A percentile compares a stretch with the other conserved stretches of the same genome.
Evolutionary conservation across 2,797 vertebrate genomes (phyloP).

Genomic region (Heliangelus exortis): DNA sequence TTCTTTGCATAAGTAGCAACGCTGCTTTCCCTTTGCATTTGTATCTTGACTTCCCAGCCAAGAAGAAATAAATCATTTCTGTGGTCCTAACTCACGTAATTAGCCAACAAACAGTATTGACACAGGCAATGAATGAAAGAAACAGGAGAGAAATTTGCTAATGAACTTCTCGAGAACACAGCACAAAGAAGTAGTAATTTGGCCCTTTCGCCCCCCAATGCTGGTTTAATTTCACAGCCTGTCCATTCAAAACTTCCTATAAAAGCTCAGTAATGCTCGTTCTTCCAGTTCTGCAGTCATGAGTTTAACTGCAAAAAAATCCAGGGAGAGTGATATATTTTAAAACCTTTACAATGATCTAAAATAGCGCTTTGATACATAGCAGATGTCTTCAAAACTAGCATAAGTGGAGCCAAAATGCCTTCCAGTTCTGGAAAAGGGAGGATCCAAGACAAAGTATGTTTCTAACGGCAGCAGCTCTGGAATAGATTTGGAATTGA

Average conservation of each 20-base stretch:
- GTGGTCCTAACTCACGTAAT: background rate
- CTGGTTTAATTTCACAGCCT: constrained; percentile 20
- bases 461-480: constrained; percentile 9
- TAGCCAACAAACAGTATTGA: constrained; percentile 3
- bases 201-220: accelerated
- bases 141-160: background rate
- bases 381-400: constrained; percentile 51
- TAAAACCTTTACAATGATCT: constrained; percentile 28
- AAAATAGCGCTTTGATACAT: constrained; percentile 48
- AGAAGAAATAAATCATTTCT: background rate
- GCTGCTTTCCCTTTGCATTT: background rate
- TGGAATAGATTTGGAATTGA: constrained; percentile 12
- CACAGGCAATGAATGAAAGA: background rate
- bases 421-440: constrained; percentile 24
- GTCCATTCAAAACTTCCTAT: constrained; percentile 42
- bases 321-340: background rate
- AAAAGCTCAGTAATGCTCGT: background rate
- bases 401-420: constrained; percentile 27
- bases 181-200: background rate
- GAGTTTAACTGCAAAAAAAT: background rate
- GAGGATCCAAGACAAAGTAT: constrained; percentile 33
- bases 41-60: background rate
- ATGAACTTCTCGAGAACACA: constrained; percentile 8
- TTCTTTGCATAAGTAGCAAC: background rate
- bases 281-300: constrained; percentile 5